These are phyloP conservation scores for Grallaria varia DNA, from an alignment of 2,113 vertebrate species.

Conservation along the genomic window DNA sequence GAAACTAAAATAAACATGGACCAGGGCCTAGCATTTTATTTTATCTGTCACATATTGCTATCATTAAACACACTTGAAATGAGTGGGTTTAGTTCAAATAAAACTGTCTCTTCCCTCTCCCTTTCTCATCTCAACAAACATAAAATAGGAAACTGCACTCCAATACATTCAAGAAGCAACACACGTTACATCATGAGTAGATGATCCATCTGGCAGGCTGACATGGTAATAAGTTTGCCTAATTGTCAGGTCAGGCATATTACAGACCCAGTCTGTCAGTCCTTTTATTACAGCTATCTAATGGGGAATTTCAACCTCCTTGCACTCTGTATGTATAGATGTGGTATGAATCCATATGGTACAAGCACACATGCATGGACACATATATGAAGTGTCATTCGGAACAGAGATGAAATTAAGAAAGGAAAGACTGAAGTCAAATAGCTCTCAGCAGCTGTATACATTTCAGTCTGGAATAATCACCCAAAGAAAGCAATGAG, in stretches of 20 bases:
- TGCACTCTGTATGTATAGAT: neutral
- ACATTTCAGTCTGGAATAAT: conserved; percentile 23
- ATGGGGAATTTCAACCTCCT: conserved; percentile 12
- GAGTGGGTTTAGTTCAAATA: conserved; percentile 77
- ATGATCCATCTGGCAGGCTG: conserved; percentile 76
- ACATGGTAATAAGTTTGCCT: conserved; percentile 71
- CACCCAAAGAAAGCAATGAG: conserved; percentile 45
- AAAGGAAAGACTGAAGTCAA: conserved; percentile 21
- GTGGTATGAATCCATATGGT: neutral
- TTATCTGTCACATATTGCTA: conserved; percentile 74
- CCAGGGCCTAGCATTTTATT: conserved; percentile 71
- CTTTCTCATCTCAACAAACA: conserved; percentile 62
- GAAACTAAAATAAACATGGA: conserved; percentile 75
- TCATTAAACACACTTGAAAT: conserved; percentile 74
- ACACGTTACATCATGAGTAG: conserved; percentile 56
- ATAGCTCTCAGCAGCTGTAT: conserved; percentile 38
- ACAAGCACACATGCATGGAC: neutral
- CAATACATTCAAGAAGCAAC: conserved; percentile 57
- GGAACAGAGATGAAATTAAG: conserved; percentile 23
- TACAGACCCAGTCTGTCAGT: conserved; percentile 69
- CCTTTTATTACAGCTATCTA: conserved; percentile 47
- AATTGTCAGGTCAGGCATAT: conserved; percentile 77
- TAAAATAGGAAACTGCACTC: conserved; percentile 54
- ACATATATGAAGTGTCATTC: neutral
- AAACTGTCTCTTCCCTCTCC: conserved; percentile 65